A percentile compares a stretch with the other conserved stretches of the same genome.
phyloP scores from a whole-genome alignment of 2,888 invertebrate genomes.

The Parelbella ahira region DNA sequence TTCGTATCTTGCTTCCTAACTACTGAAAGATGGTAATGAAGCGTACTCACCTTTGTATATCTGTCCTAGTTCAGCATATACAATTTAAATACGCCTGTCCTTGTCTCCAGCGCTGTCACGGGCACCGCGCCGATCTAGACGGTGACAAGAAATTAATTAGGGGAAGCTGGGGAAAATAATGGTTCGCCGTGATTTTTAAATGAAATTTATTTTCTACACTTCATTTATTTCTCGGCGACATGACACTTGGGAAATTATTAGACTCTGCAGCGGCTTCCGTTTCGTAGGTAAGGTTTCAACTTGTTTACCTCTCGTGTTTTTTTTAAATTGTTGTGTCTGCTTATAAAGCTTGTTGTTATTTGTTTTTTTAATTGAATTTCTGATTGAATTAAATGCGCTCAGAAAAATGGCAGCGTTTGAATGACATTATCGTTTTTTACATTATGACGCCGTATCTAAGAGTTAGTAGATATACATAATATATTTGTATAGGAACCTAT shows the following conservation, averaged over 20 bases:
- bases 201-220: conserved; percentile 78
- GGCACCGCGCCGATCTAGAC: conserved; percentile 71
- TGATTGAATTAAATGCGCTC: no score
- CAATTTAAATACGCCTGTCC: conserved; percentile 35
- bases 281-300: conserved; percentile 54
- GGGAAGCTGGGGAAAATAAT: conserved; percentile 76
- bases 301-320: conserved; percentile 53
- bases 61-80: conserved; percentile 40
- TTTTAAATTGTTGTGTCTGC: conserved; percentile 2
- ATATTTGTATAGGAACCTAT: no score
- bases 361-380: conserved; percentile 5
- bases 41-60: conserved; percentile 62
- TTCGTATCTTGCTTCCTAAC: conserved; percentile 70
- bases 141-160: conserved; percentile 80
- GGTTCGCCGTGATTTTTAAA: conserved; percentile 78
- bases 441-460: no score
- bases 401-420: no score
- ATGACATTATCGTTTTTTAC: no score
- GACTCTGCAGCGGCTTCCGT: conserved; percentile 57
- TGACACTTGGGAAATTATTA: conserved; percentile 78
- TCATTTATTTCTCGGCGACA: conserved; percentile 76
- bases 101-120: conserved; percentile 61
- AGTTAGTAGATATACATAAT: no score
- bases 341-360: conserved; percentile 29
- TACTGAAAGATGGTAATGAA: conserved; percentile 77